Percentiles rank a stretch among this genome's conserved stretches.
phyloP scores from a whole-genome alignment of 2,888 invertebrate species.

The Coenonympha glycerion region DNA sequence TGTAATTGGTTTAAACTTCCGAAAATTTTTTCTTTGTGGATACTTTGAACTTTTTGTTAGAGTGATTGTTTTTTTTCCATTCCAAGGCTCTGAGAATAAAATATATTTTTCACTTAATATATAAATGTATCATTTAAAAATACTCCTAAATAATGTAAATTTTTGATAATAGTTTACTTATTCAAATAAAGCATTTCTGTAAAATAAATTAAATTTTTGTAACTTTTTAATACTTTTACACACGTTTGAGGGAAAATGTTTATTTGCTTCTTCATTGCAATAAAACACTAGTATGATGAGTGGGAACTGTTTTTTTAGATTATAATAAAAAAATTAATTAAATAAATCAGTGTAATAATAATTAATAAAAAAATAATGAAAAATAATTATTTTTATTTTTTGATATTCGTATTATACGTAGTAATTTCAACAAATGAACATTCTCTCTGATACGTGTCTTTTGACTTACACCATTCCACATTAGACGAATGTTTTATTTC shows the following conservation, averaged over 20 bases:
- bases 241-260: constrained; percentile 13
- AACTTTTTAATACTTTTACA: constrained; percentile 1
- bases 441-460: constrained; percentile 36
- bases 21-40: too few species aligned
- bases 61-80: too few species aligned
- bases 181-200: neutral
- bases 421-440: constrained; percentile 6
- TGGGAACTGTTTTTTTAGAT: too few species aligned
- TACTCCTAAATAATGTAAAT: too few species aligned
- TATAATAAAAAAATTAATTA: neutral
- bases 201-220: neutral
- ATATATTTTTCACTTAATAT: too few species aligned
- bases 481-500: constrained; percentile 54
- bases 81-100: neutral
- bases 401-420: neutral
- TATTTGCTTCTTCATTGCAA: neutral
- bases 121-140: too few species aligned
- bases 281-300: too few species aligned
- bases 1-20: too few species aligned
- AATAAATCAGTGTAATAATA: neutral
- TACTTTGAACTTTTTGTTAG: too few species aligned
- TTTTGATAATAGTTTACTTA: neutral
- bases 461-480: constrained; percentile 46
- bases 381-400: neutral
- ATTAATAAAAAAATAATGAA: neutral